Evolutionary conservation across 2,888 invertebrate species (phyloP).

Genomic region (Hirtodrosophila duncani): DNA sequence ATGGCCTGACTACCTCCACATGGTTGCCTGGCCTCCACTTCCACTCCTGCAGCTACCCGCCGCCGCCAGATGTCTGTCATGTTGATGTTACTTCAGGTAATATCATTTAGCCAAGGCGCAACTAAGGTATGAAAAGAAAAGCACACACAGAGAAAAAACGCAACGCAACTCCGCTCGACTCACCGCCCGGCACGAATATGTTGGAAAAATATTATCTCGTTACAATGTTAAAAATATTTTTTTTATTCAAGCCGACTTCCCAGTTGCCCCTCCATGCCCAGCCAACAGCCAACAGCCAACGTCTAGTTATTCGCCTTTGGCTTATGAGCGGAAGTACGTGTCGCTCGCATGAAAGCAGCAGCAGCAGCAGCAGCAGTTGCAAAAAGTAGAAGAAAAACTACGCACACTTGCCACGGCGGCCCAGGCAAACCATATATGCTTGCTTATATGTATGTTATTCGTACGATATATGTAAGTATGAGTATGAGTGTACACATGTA

Average conservation of each 20-base stretch:
- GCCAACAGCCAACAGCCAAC: no score
- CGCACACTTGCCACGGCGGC: slow-evolving; percentile 29
- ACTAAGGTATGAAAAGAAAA: neutral
- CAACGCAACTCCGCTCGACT: slow-evolving; percentile 3
- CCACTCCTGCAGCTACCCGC: neutral
- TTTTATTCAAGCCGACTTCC: slow-evolving; percentile 17
- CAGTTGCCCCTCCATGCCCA: slow-evolving; percentile 21
- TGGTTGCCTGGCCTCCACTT: slow-evolving; percentile 5
- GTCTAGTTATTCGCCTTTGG: slow-evolving; percentile 50
- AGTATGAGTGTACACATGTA: neutral
- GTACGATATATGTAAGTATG: neutral
- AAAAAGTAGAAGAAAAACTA: slow-evolving; percentile 20
- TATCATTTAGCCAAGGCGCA: slow-evolving; percentile 62
- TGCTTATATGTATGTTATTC: neutral
- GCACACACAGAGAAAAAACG: neutral
- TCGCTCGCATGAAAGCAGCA: slow-evolving; percentile 29
- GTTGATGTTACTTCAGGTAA: slow-evolving; percentile 71
- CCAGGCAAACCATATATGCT: slow-evolving; percentile 31
- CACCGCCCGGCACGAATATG: slow-evolving; percentile 49
- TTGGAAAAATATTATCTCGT: slow-evolving; percentile 70
- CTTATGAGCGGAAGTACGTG: slow-evolving; percentile 69
- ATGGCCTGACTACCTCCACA: slow-evolving; percentile 4
- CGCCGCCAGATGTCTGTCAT: slow-evolving; percentile 51
- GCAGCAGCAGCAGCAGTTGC: slow-evolving; percentile 1
- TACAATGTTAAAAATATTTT: slow-evolving; percentile 52